Percentiles rank a stretch among this genome's conserved stretches.
Conservation (phyloP, 1,140 invertebrate species). For the Diachasma alloeum region DNA sequence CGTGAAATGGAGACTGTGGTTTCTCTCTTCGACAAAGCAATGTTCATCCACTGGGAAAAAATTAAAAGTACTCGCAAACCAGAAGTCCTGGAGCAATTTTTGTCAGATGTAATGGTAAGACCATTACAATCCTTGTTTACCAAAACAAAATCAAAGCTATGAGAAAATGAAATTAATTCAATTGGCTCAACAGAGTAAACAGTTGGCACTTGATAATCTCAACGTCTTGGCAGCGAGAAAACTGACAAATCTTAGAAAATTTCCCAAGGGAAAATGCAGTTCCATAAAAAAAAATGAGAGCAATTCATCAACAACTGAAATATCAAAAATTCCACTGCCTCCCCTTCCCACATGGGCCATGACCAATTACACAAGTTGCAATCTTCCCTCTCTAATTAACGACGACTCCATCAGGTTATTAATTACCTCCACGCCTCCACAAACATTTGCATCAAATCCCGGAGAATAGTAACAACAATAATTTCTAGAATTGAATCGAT, state of each 20-base stretch:
- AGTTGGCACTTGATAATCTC: slow-evolving; percentile 46
- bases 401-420: too few relatives aligned
- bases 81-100: slow-evolving; percentile 41
- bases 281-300: slow-evolving; percentile 5
- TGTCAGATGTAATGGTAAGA: slow-evolving; percentile 45
- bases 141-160: neutral
- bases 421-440: too few relatives aligned
- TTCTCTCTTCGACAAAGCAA: slow-evolving; percentile 45
- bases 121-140: neutral
- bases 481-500: neutral
- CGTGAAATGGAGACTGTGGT: slow-evolving; percentile 51
- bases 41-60: slow-evolving; percentile 48
- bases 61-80: slow-evolving; percentile 41
- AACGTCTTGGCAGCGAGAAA: slow-evolving; percentile 35
- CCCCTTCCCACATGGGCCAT: neutral
- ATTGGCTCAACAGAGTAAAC: slow-evolving; percentile 44
- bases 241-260: slow-evolving; percentile 20
- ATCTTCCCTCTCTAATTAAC: too few relatives aligned
- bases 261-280: neutral
- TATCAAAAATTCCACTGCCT: slow-evolving; percentile 25
- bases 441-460: too few relatives aligned
- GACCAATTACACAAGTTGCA: neutral
- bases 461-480: neutral
- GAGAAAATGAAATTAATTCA: neutral
- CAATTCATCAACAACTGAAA: neutral